Conservation (phyloP, 2,888 invertebrate genomes). For the Thelaira solivaga region DNA sequence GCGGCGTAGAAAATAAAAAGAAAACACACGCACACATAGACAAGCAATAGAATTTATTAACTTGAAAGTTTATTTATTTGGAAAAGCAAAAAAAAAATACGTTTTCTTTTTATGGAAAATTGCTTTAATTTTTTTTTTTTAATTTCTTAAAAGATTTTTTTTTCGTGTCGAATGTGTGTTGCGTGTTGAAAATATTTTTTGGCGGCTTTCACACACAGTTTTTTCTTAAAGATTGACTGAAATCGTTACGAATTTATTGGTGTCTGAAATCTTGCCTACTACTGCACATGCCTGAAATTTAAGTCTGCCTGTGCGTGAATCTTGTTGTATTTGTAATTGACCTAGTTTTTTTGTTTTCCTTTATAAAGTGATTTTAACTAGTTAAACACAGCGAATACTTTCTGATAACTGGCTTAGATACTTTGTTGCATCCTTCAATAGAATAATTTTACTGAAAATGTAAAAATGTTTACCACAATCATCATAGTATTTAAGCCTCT, state of each 20-base stretch:
- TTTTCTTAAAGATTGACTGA: constrained; percentile 5
- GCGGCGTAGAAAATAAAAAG: background rate
- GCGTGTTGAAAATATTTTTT: constrained; percentile 49
- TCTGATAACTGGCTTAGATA: too few relatives aligned
- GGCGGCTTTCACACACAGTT: background rate
- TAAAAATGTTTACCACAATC: too few relatives aligned
- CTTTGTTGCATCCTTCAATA: too few relatives aligned
- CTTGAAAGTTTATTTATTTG: constrained; percentile 46
- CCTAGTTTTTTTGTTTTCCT: background rate
- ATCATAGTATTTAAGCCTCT: too few relatives aligned
- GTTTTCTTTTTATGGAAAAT: constrained; percentile 40
- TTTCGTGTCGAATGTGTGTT: constrained; percentile 12
- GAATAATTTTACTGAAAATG: too few relatives aligned
- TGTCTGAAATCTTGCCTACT: constrained; percentile 9
- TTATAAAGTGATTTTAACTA: too few relatives aligned
- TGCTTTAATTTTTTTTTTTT: constrained; percentile 41
- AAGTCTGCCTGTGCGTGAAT: background rate
- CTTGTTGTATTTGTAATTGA: constrained; percentile 7
- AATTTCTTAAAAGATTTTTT: background rate
- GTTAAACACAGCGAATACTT: too few relatives aligned
- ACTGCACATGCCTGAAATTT: background rate
- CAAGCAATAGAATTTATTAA: constrained; percentile 41
- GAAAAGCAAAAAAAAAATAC: constrained; percentile 6
- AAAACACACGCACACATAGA: background rate
- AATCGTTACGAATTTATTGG: background rate